Conservation (phyloP, 2,113 vertebrate genomes). For the Gymnogyps californianus region DNA sequence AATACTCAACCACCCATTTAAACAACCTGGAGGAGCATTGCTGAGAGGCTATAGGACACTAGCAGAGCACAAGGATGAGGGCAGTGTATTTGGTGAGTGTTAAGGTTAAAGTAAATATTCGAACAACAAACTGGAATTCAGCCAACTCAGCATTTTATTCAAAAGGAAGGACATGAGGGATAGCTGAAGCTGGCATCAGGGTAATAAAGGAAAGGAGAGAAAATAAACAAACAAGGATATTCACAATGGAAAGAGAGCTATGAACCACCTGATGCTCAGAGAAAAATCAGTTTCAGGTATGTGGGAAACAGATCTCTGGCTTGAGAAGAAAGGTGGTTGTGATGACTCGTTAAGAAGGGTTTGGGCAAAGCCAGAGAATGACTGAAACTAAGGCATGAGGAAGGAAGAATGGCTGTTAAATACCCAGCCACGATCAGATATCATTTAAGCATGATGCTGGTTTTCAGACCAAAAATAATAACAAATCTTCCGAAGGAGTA, state of each 20-base stretch:
- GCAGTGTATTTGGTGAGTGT: background rate
- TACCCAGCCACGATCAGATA: background rate
- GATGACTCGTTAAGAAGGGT: background rate
- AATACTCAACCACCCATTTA: background rate
- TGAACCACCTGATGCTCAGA: background rate
- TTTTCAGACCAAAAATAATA: background rate
- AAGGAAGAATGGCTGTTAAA: background rate
- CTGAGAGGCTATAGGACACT: background rate
- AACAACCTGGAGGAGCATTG: slow-evolving; percentile 9
- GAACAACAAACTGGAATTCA: slow-evolving; percentile 33
- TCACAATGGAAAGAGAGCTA: background rate
- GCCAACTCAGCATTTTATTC: background rate
- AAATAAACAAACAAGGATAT: background rate
- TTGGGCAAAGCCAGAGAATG: background rate
- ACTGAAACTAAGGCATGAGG: background rate
- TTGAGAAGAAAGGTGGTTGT: background rate
- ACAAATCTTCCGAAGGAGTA: background rate
- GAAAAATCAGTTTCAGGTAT: background rate
- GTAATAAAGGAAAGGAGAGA: background rate
- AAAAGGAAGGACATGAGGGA: background rate
- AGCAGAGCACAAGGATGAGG: background rate
- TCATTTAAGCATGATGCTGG: background rate
- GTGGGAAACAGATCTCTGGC: background rate
- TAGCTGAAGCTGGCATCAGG: background rate
- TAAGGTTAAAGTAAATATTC: slow-evolving; percentile 53